Conservation (phyloP, 37 sponge, comb jelly and placozoan genomes). For the Axinella damicornis region DNA sequence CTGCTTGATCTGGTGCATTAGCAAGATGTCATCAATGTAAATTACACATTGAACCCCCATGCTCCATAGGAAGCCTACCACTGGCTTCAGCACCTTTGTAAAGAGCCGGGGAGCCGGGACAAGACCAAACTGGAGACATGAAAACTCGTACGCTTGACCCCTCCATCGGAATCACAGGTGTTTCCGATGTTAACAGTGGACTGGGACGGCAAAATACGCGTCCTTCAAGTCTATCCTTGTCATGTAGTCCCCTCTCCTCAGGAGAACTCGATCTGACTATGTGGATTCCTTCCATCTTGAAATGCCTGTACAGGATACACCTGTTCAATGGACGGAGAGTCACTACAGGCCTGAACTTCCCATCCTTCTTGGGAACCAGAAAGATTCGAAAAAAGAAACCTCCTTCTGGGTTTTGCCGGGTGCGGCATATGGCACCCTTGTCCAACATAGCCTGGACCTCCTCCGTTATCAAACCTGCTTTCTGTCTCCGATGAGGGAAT, state of each 20-base stretch:
- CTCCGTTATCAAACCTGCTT: neutral
- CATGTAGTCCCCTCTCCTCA: constrained; percentile 11
- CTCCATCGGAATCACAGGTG: constrained; percentile 8
- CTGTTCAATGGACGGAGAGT: neutral
- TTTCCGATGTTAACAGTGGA: neutral
- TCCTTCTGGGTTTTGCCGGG: neutral
- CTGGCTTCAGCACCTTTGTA: constrained; percentile 9
- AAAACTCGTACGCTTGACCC: too few relatives aligned
- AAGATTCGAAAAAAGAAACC: constrained; percentile 8
- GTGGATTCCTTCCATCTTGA: constrained; percentile 45
- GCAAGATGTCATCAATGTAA: constrained; percentile 17
- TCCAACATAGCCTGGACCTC: neutral
- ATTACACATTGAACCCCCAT: constrained; percentile 9
- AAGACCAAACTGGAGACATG: constrained; percentile 9
- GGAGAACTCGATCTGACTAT: constrained; percentile 24
- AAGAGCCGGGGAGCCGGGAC: constrained; percentile 9
- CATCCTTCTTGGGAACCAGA: neutral
- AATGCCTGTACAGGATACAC: neutral
- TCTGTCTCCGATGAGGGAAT: neutral
- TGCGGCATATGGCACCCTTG: neutral
- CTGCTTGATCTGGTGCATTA: neutral
- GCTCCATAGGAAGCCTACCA: neutral
- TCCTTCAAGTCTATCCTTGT: constrained; percentile 33
- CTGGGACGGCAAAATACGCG: constrained; percentile 24
- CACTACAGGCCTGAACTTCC: neutral